These are phyloP conservation scores for Rhadina sibilatrix DNA, from an alignment of 2,113 vertebrate genomes.

Conservation along the genomic window DNA sequence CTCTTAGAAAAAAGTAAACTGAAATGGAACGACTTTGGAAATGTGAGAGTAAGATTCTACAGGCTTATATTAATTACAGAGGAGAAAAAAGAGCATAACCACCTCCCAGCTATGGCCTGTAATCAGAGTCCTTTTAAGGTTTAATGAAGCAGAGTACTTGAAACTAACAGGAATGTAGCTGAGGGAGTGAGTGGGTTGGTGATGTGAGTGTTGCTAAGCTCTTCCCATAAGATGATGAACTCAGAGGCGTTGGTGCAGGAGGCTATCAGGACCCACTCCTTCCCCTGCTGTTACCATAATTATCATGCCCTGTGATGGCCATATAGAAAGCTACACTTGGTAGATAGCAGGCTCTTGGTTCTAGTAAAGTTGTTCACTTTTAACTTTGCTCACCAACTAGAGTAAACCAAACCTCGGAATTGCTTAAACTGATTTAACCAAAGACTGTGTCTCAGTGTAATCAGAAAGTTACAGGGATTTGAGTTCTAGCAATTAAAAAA, in stretches of 20 bases:
- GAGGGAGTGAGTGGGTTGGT: background rate
- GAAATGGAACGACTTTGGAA: background rate
- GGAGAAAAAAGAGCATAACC: background rate
- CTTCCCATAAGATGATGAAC: background rate
- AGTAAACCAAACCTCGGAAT: background rate
- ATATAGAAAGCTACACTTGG: background rate
- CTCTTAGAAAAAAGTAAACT: background rate
- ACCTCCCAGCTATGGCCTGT: background rate
- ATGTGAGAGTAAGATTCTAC: background rate
- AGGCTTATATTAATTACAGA: conserved; percentile 7
- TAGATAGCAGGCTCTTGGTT: background rate
- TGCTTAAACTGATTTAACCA: background rate
- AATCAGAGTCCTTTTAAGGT: conserved; percentile 24
- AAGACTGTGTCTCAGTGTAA: background rate
- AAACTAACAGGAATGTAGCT: background rate
- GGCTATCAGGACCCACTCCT: background rate
- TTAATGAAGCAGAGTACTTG: conserved; percentile 46
- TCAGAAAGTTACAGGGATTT: background rate
- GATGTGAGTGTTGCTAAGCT: conserved; percentile 6
- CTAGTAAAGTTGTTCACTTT: background rate
- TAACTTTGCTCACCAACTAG: background rate
- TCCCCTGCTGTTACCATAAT: background rate
- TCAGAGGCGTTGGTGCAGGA: background rate
- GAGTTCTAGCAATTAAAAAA: background rate
- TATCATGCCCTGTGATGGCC: background rate